phyloP scores from a whole-genome alignment of 2,113 vertebrate genomes.

The Amazona guildingii region DNA sequence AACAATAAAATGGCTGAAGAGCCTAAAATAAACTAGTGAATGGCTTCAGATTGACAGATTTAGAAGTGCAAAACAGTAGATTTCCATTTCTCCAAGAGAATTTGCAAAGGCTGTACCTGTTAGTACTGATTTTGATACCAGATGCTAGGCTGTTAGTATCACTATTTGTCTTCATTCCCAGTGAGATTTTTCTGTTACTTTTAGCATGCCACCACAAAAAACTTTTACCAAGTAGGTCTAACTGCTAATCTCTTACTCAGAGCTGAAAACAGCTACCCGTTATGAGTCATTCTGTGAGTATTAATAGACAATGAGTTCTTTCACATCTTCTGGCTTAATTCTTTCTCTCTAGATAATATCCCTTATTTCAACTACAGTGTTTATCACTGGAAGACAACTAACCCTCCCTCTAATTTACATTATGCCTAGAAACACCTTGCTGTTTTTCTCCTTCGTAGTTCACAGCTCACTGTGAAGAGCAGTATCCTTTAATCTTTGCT shows the following conservation, averaged over 20 bases:
- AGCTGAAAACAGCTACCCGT: constrained; percentile 7
- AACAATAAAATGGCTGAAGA: background rate
- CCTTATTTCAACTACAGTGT: constrained; percentile 50
- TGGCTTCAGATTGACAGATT: background rate
- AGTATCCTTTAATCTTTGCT: background rate
- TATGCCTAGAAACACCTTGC: constrained; percentile 40
- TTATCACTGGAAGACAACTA: constrained; percentile 42
- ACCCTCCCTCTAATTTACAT: background rate
- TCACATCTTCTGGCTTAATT: constrained; percentile 23
- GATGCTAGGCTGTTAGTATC: background rate
- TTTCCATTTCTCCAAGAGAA: background rate
- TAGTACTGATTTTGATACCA: background rate
- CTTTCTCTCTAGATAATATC: background rate
- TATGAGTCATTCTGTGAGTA: constrained; percentile 37
- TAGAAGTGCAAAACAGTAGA: background rate
- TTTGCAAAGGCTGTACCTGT: background rate
- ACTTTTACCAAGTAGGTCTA: constrained; percentile 13
- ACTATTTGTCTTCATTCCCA: background rate
- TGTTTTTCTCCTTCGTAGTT: background rate
- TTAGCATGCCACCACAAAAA: background rate
- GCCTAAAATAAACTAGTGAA: background rate
- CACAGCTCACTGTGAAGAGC: background rate
- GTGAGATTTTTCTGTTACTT: background rate
- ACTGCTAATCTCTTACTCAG: background rate
- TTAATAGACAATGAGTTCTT: constrained; percentile 23